These are phyloP conservation scores for Apostichopus japonicus DNA, from an alignment of 35 echinoderm and acorn worm genomes.

Conservation along the genomic window DNA sequence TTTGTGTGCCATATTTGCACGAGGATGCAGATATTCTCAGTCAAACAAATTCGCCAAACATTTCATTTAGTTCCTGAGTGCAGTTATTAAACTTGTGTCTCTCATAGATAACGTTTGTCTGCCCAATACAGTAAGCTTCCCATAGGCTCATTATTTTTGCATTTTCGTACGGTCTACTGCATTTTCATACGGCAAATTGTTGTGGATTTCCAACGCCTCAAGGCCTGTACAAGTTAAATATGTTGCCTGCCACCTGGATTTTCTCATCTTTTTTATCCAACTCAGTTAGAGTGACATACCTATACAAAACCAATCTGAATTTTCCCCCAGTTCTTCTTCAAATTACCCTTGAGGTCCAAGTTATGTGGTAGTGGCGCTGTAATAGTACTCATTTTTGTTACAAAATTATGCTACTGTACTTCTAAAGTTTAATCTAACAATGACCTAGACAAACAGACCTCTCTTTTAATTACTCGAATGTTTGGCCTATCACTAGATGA, in stretches of 20 bases:
- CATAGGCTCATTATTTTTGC: slow-evolving; percentile 40
- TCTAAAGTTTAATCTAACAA: background rate
- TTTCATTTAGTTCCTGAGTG: slow-evolving; percentile 39
- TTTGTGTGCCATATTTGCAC: slow-evolving; percentile 56
- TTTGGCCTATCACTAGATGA: no score
- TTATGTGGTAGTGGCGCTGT: slow-evolving; percentile 9
- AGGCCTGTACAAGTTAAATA: slow-evolving; percentile 41
- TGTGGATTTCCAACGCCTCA: no score
- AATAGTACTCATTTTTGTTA: background rate
- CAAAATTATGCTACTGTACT: background rate
- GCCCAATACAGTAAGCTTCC: no score
- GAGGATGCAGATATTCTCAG: slow-evolving; percentile 47
- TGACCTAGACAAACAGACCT: background rate
- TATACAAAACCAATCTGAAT: background rate
- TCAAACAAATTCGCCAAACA: slow-evolving; percentile 49
- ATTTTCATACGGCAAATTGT: slow-evolving; percentile 47
- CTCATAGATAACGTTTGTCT: no score
- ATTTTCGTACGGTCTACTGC: slow-evolving; percentile 16
- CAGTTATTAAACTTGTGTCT: slow-evolving; percentile 50
- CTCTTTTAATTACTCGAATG: no score
- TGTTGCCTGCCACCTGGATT: slow-evolving; percentile 23
- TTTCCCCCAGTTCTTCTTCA: slow-evolving; percentile 35
- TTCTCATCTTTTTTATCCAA: slow-evolving; percentile 16
- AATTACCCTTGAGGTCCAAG: background rate
- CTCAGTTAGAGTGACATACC: background rate